Evolutionary conservation across 2,888 invertebrate genomes (phyloP), one percentile per base, ranked within the genome.

Genomic region (Exocentrus adspersus): DNA sequence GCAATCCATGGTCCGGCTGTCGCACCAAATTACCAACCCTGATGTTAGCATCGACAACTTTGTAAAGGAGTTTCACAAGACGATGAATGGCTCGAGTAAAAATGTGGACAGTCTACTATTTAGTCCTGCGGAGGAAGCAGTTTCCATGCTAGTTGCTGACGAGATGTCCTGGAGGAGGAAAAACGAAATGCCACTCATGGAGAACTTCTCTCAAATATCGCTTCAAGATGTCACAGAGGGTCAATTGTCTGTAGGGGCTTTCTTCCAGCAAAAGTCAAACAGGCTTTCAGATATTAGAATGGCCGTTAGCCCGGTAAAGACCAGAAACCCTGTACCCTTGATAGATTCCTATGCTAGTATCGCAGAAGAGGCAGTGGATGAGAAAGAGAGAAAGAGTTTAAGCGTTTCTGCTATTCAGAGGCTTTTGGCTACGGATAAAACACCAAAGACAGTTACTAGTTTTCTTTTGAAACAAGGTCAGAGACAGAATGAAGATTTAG

Each of bases 231-330:
- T 46, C 20, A 52, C 60, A 6, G 45, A 51, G 20, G 60, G 58
- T 21, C 62, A 72, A 60, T 67, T 82, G 41, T 84, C 85, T 1
- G 78, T 85, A 21, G 83, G 83, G 19, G 82, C 83, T 69, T 86
- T 82, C 73, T 86, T 86, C 64, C 75, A 77, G 67, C 77, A 82
- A 42, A 82, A 80, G 72, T 84, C 82, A 50, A 83, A 83, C 21
- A 76, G 78, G 65, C 71, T 84, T 2, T 80, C 82, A 2, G 74
- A 80, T 19, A 72, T 79, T 51, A 58, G 64, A 59, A 56, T 68
- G 30, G 73, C 72, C 46, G 66, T 58, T 19, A 78, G 76, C 60
- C 79, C 79, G 1, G 67, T 71, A 59, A 77, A 75, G 68, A 50
- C 61, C 42, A 62, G 65, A 14, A 59, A 60, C 37, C 78, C 79